Evolutionary conservation across 2,888 invertebrate species (phyloP).

Genomic region (Tineola bisselliella): DNA sequence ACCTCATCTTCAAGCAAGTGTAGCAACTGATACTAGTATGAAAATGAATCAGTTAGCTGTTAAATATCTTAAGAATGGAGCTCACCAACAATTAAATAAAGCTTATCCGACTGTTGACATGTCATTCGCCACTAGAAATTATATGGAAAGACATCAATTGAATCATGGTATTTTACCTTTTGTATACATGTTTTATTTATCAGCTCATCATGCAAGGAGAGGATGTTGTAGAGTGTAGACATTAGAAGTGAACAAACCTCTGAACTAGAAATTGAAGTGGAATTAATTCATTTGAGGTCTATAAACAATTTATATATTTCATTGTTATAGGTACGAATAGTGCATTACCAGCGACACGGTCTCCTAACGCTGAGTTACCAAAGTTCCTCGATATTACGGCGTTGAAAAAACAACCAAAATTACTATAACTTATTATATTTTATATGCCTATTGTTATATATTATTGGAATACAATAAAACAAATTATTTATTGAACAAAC

Average conservation of each 20-base stretch:
- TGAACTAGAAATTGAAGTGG: too few relatives aligned
- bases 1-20: conserved; percentile 20
- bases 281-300: too few relatives aligned
- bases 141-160: conserved; percentile 75
- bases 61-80: conserved; percentile 42
- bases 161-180: not conserved
- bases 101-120: conserved; percentile 55
- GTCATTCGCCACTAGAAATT: conserved; percentile 77
- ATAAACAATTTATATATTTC: not conserved
- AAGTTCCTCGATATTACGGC: conserved; percentile 75
- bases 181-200: too few relatives aligned
- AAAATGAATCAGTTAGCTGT: conserved; percentile 62
- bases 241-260: too few relatives aligned
- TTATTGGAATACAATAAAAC: conserved; percentile 20
- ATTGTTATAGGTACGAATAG: not conserved
- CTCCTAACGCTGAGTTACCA: conserved; percentile 40
- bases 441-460: conserved; percentile 15
- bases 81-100: conserved; percentile 18
- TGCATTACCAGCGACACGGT: not conserved
- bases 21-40: conserved; percentile 50
- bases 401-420: conserved; percentile 74
- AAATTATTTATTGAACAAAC: conserved; percentile 49
- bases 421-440: conserved; percentile 39
- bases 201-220: too few relatives aligned
- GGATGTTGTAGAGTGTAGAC: too few relatives aligned